Base-by-base conservation (phyloP, 2,888 invertebrate genomes). In the Agonopterix arenella region DNA sequence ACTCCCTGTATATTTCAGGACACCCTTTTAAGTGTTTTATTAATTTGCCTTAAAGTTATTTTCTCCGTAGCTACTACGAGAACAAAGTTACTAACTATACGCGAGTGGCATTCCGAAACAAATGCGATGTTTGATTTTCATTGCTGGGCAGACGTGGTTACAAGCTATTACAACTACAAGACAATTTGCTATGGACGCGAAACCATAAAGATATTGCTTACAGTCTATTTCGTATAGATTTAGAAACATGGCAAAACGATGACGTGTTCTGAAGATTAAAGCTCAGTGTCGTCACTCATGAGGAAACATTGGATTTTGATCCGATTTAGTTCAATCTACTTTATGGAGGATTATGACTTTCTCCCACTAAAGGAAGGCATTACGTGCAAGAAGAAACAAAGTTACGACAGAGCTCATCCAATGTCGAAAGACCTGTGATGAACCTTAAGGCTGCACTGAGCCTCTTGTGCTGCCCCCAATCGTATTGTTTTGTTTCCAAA, bases 21-120 rank as follows among this genome's bases (percentile, higher is more conserved):
- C 64, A 76, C 76, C 79, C 84, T 86, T 86, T 84, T 77, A 81
- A 73, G 74, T 70, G 80, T 88, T 85, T 88, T 88, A 86, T 88
- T 86, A 82, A 84, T 81, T 80, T 80, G 73, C 73, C 72, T 72
- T 77, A 63, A 76, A 78, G 81, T 74, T 84, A 82, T 80, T 80
- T 64, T 75, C 70, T 52, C 56, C 28, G 28, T 28, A 28, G 28
- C 64, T 66, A 61, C 61, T 65, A 66, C 60, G 57, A 60, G 62
- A 67, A 66, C 49, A 36, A 36, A 44, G 44, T 47, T 47, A 45
- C 48, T 51, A 48, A 45, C 48, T 51, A 48, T 41, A 42, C 9
- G 40, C 4, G 9, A n/a, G 40, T 40, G 40, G 10, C 9, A n/a
- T n/a, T 40, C 28, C 36, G 40, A 9, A 18, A 51, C 11, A 8